These are phyloP conservation scores for Acanthosepion lycidas DNA, from an alignment of 2,888 invertebrate species.

Conservation along the genomic window DNA sequence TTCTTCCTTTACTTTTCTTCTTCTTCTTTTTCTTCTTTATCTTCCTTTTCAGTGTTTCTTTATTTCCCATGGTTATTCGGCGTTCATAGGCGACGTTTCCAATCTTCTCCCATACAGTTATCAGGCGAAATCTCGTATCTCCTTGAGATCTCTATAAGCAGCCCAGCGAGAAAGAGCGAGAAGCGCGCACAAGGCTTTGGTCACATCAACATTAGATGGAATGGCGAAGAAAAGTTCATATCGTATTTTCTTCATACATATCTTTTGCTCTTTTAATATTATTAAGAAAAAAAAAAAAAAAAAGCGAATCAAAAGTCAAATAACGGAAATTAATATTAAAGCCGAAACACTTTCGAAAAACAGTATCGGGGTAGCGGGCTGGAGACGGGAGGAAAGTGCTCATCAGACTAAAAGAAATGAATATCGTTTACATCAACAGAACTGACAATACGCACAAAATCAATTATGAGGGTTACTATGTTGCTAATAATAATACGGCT, in stretches of 20 bases:
- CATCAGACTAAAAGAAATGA: not conserved
- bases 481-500: too few species aligned
- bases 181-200: not conserved
- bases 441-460: not conserved
- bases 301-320: not conserved
- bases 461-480: not conserved
- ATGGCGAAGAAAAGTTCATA: not conserved
- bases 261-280: not conserved
- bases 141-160: not conserved
- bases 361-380: not conserved
- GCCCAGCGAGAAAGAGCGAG: not conserved
- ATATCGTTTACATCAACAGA: not conserved
- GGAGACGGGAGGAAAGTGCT: not conserved
- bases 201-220: not conserved
- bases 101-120: not conserved
- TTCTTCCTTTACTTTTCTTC: not conserved
- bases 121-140: not conserved
- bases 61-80: too few species aligned
- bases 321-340: slow-evolving; percentile 33
- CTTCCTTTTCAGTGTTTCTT: not conserved
- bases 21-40: not conserved
- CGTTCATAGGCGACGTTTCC: not conserved
- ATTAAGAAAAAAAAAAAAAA: not conserved
- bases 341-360: not conserved
- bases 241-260: not conserved